A percentile compares a stretch with the other conserved stretches of the same genome.
Evolutionary conservation across 2,113 vertebrate species (phyloP).

Genomic region (Mus musculus): GRCm39 chr9:99766501-99767000

Average conservation of each 20-base stretch:
- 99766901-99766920: not conserved
- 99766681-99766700: not conserved
- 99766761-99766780: too few relatives aligned
- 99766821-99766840: not conserved
- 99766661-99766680: not conserved
- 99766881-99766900: not conserved
- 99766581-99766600: not conserved
- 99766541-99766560: not conserved
- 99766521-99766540: not conserved
- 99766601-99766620: not conserved
- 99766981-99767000: not conserved
- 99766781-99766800: too few relatives aligned
- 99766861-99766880: not conserved
- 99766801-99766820: not conserved
- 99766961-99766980: not conserved
- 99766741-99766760: too few relatives aligned
- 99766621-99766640: not conserved
- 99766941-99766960: not conserved
- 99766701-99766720: accelerated
- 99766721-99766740: accelerated
- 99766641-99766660: not conserved
- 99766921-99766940: not conserved
- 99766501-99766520: not conserved
- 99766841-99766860: too few relatives aligned
- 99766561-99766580: not conserved